These are phyloP conservation scores for Tyto alba DNA, from an alignment of 2,113 vertebrate species.

Conservation along the genomic window DNA sequence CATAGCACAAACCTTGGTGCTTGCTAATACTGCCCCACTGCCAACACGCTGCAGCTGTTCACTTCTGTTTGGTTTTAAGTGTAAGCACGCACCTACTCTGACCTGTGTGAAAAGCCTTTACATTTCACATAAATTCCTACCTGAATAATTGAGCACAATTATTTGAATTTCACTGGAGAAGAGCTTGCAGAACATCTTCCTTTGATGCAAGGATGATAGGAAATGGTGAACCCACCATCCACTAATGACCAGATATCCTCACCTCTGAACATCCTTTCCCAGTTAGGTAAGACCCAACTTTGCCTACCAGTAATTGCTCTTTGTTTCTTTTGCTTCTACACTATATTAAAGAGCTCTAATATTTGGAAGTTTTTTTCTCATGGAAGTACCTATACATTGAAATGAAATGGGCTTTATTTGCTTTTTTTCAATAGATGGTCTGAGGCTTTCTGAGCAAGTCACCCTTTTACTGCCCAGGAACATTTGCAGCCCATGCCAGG, in stretches of 20 bases:
- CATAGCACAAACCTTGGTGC: rapidly evolving
- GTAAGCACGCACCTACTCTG: not conserved
- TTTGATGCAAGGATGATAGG: not conserved
- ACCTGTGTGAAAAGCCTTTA: not conserved
- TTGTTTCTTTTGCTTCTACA: not conserved
- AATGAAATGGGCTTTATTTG: not conserved
- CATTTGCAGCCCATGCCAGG: not conserved
- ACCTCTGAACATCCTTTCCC: not conserved
- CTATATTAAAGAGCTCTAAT: not conserved
- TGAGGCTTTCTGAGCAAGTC: not conserved
- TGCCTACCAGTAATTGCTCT: not conserved
- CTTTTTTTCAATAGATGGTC: not conserved
- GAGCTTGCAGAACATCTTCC: not conserved
- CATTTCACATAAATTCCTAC: not conserved
- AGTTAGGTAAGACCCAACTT: not conserved
- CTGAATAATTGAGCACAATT: not conserved
- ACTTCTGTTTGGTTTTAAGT: not conserved
- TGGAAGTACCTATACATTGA: not conserved
- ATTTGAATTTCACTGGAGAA: not conserved
- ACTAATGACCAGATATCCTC: not conserved
- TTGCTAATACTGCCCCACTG: not conserved
- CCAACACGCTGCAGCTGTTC: not conserved
- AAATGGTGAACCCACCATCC: not conserved
- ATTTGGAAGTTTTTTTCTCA: not conserved
- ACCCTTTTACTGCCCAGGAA: not conserved